Conservation (phyloP, 2,888 invertebrate species). For the Andrena bicolor region DNA sequence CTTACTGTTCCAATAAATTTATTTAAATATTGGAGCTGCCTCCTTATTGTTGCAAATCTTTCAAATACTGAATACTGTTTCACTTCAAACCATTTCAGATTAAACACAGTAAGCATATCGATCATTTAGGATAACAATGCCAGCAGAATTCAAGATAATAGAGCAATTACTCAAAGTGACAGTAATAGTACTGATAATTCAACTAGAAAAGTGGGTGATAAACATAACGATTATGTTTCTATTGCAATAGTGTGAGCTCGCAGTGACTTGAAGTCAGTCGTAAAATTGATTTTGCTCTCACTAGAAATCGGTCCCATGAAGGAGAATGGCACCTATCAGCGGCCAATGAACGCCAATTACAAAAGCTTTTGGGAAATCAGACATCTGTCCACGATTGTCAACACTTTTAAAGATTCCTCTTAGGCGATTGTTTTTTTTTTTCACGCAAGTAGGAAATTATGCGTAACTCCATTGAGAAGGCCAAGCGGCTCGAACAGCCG, state of each 20-base stretch:
- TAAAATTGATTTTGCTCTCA: slow-evolving; percentile 22
- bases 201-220: not conserved
- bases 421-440: not conserved
- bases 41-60: too few species aligned
- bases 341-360: slow-evolving; percentile 26
- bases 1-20: too few species aligned
- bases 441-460: slow-evolving; percentile 30
- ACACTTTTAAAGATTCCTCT: not conserved
- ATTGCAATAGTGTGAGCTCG: not conserved
- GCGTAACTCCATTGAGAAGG: slow-evolving; percentile 44
- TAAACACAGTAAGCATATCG: too few species aligned
- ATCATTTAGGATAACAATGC: too few species aligned
- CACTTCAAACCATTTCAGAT: too few species aligned
- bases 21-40: too few species aligned
- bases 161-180: not conserved
- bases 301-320: not conserved
- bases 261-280: not conserved
- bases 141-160: not conserved
- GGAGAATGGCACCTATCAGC: not conserved
- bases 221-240: not conserved
- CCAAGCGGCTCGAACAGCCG: slow-evolving; percentile 13
- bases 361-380: slow-evolving; percentile 5
- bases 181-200: slow-evolving; percentile 1
- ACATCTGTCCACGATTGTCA: not conserved
- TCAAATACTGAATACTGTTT: too few species aligned